Evolutionary conservation across 2,113 vertebrate genomes (phyloP).

Genomic region (Notechis scutatus): DNA sequence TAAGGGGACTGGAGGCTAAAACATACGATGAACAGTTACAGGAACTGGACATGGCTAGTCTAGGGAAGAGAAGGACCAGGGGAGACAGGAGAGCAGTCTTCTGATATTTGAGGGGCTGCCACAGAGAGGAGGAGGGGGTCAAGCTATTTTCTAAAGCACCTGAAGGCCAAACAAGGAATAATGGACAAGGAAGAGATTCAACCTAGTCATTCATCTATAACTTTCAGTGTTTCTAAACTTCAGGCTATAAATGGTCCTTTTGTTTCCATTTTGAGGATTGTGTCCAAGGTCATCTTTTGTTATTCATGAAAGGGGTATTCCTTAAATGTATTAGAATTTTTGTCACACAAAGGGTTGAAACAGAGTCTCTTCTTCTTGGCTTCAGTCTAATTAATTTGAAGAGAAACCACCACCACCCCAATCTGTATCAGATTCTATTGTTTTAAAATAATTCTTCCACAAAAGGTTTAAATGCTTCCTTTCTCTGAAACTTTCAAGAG

Average conservation of each 20-base stretch:
- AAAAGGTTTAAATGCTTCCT: neutral
- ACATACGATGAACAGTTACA: fast-evolving
- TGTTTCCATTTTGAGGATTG: neutral
- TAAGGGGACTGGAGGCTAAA: neutral
- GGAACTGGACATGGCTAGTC: neutral
- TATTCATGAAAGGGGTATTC: neutral
- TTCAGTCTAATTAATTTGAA: neutral
- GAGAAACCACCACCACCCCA: neutral
- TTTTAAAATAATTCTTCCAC: neutral
- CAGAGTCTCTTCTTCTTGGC: neutral
- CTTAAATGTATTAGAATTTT: neutral
- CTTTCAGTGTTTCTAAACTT: neutral
- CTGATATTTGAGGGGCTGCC: too few species aligned
- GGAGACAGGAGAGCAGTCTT: too few species aligned
- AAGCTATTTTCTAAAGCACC: too few species aligned
- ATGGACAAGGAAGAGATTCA: neutral
- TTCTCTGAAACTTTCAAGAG: neutral
- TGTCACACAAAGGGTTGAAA: neutral
- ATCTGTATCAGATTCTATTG: neutral
- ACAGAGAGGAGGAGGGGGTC: too few species aligned
- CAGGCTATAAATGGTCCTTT: neutral
- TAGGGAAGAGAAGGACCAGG: neutral
- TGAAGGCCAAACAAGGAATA: neutral
- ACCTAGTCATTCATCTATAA: neutral
- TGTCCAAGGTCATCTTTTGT: neutral